These are phyloP conservation scores for Triplophysa rosa DNA, from an alignment of 2,113 vertebrate genomes.

Conservation along the genomic window DNA sequence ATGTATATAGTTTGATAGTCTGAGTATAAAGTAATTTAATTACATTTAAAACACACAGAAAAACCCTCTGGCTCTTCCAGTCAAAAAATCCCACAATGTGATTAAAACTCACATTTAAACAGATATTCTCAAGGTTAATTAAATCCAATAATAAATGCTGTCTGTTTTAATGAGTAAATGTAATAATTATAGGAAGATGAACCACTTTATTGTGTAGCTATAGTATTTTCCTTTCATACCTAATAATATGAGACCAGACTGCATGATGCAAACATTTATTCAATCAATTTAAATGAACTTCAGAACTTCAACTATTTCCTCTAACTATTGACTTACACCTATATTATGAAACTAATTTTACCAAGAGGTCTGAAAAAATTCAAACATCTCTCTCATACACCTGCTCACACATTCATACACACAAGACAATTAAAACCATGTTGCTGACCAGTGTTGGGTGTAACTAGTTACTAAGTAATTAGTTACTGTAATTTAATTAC, in stretches of 20 bases:
- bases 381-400: too few species aligned
- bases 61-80: too few species aligned
- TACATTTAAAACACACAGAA: too few species aligned
- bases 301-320: neutral
- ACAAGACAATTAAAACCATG: too few species aligned
- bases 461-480: too few species aligned
- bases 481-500: too few species aligned
- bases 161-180: neutral
- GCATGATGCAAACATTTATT: neutral
- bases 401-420: too few species aligned
- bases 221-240: neutral
- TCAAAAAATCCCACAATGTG: neutral
- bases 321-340: neutral
- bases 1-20: too few species aligned
- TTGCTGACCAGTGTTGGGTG: too few species aligned
- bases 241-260: slow-evolving; percentile 14
- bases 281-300: neutral
- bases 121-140: slow-evolving; percentile 11
- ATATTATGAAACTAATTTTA: neutral
- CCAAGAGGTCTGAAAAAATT: too few species aligned
- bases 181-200: neutral
- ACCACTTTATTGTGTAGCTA: slow-evolving; percentile 13
- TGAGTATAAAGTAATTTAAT: too few species aligned
- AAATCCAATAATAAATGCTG: neutral
- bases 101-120: neutral